Evolutionary conservation across 2,113 vertebrate genomes (phyloP).

Genomic region (Ia io): DNA sequence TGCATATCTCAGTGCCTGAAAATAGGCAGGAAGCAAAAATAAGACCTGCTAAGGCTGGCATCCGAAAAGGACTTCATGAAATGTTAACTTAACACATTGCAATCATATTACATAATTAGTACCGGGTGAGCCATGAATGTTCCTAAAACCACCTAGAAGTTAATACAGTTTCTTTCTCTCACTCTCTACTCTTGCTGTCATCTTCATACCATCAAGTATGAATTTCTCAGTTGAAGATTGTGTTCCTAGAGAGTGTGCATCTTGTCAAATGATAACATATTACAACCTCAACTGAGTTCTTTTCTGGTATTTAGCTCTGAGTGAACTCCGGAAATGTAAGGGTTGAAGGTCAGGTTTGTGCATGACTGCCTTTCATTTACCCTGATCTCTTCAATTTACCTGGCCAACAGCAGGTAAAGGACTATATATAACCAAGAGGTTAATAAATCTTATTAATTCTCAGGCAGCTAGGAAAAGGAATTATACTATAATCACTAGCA

Average conservation of each 20-base stretch:
- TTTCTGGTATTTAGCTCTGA: not conserved
- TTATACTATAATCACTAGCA: constrained; percentile 62
- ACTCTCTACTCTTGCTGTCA: not conserved
- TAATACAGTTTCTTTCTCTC: constrained; percentile 10
- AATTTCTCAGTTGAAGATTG: constrained; percentile 9
- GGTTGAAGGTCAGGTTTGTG: not conserved
- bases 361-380: not conserved
- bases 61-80: constrained; percentile 77
- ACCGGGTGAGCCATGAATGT: constrained; percentile 53
- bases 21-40: constrained; percentile 75
- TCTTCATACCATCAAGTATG: not conserved
- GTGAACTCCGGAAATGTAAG: not conserved
- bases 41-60: constrained; percentile 75
- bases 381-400: not conserved
- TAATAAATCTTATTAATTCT: not conserved
- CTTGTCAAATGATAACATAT: constrained; percentile 27
- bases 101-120: constrained; percentile 75
- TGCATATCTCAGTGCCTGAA: constrained; percentile 73
- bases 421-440: not conserved
- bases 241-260: not conserved
- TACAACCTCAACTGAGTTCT: not conserved
- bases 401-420: not conserved
- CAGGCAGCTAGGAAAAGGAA: constrained; percentile 28
- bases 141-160: constrained; percentile 69
- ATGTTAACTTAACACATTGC: constrained; percentile 78